These are phyloP conservation scores for Pangasius larnaudii DNA, from an alignment of 2,797 vertebrate species.

Conservation along the genomic window DNA sequence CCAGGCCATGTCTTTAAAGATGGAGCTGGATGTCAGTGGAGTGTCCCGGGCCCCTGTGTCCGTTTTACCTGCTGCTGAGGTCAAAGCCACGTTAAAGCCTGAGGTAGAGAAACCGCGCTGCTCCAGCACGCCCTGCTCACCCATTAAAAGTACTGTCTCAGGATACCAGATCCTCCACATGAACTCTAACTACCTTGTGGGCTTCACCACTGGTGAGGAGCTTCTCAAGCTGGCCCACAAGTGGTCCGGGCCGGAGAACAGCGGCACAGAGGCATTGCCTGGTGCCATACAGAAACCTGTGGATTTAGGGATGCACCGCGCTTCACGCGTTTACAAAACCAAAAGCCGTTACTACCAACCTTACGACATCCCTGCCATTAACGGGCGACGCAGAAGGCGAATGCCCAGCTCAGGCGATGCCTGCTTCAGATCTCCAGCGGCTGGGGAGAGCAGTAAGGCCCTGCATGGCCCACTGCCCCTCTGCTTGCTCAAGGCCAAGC, in stretches of 20 bases:
- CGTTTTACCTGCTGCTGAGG: conserved; percentile 81
- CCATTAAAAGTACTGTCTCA: conserved; percentile 85
- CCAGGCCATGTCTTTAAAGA: conserved; percentile 78
- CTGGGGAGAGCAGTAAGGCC: conserved; percentile 81
- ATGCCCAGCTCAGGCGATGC: conserved; percentile 95
- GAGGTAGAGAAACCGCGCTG: conserved; percentile 90
- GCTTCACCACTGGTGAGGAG: conserved; percentile 94
- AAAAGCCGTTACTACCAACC: conserved; percentile 92
- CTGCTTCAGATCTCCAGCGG: conserved; percentile 80
- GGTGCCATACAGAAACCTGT: conserved; percentile 75
- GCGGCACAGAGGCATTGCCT: conserved; percentile 74
- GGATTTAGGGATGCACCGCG: conserved; percentile 82
- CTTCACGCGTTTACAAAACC: conserved; percentile 85
- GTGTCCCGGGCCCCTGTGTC: conserved; percentile 81
- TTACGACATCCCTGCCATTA: conserved; percentile 89
- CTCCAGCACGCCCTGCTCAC: conserved; percentile 93
- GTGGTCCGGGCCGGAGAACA: conserved; percentile 80
- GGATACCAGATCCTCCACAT: conserved; percentile 97
- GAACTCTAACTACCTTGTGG: conserved; percentile 95
- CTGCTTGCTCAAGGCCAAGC: conserved; percentile 92
- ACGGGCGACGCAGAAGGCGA: conserved; percentile 84
- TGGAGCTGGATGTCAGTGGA: conserved; percentile 91
- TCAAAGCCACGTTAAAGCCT: conserved; percentile 75
- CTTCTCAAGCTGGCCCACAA: conserved; percentile 90
- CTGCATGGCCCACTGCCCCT: conserved; percentile 86